Base-by-base conservation (phyloP, 2,888 invertebrate genomes). In the Oxytorus armatus region DNA sequence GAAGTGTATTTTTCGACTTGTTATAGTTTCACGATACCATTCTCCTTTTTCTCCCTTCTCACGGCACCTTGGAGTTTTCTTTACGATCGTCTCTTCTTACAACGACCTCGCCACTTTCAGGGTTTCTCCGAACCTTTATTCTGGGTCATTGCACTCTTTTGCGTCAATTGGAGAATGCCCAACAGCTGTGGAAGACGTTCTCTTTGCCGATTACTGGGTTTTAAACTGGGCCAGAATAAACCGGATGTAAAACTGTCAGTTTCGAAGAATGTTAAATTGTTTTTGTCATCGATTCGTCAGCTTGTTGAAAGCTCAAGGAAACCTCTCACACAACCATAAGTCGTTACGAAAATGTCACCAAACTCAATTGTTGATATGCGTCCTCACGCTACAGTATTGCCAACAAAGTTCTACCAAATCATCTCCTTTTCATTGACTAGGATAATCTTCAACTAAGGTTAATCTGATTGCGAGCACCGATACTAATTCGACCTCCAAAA, bases 71-170 rank as follows among this genome's bases (percentile, higher is more conserved):
- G 74, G n/a, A n/a, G 76, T 77, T 76, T 72, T 77, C 77, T 57
- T 65, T 57, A 63, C 49, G 76, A 51, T 29, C 75, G 23, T 23
- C 44, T 23, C 44, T 53, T 73, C 53, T 49, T 65, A 69, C 51
- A 23, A n/a, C 81, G 49, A 16, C 47, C 57, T 80, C 69, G 36
- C 65, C 66, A 66, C 80, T 85, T 85, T 85, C 73, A 81, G 79
- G 72, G 77, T 81, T 79, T 79, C 69, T 47, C 63, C 29, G 16
- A 55, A 33, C 14, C 53, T 55, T 51, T 65, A 36, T 18, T 65
- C 8, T 55, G 47, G 65, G 63, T 65, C 74, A 44, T 65, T 55
- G 74, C 36, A 68, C 73, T 66, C 68, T 23, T 33, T 51, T 10
- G 10, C 36, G 1, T 1, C 57, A 59, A 39, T 11, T 8, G 25